Evolutionary conservation across 2,113 vertebrate species (phyloP).

Genomic region (Bambusicola thoracicus): DNA sequence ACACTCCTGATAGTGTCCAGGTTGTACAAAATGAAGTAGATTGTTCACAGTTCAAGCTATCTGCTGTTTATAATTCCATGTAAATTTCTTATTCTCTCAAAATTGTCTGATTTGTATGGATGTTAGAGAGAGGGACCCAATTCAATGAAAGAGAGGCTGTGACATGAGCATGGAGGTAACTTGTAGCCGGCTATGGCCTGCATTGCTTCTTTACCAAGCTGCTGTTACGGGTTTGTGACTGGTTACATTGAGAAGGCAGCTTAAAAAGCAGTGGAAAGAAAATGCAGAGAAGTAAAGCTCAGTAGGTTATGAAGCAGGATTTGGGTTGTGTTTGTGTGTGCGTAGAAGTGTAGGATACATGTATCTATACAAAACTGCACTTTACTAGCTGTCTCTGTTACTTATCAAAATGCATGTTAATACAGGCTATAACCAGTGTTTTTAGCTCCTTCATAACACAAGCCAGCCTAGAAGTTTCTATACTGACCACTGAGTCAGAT

Average conservation of each 20-base stretch:
- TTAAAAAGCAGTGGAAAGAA: neutral
- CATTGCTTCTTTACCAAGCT: neutral
- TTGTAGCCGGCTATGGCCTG: accelerated
- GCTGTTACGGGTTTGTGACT: neutral
- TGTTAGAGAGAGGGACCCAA: neutral
- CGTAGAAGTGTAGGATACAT: neutral
- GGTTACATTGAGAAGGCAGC: neutral
- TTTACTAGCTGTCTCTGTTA: neutral
- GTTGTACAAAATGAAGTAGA: neutral
- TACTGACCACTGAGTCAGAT: neutral
- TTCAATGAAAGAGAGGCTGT: neutral
- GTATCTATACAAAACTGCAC: neutral
- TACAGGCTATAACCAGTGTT: neutral
- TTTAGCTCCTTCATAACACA: neutral
- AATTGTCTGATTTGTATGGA: neutral
- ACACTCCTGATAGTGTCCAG: neutral
- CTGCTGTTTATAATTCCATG: neutral
- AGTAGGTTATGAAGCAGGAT: neutral
- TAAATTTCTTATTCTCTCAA: neutral
- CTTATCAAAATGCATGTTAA: neutral
- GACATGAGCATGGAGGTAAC: neutral
- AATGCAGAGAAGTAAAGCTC: neutral
- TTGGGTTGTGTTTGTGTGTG: neutral
- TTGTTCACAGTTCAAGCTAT: neutral
- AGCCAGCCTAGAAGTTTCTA: neutral